Base-by-base conservation (phyloP, 2,888 invertebrate species). In the Eupithecia abbreviata region DNA sequence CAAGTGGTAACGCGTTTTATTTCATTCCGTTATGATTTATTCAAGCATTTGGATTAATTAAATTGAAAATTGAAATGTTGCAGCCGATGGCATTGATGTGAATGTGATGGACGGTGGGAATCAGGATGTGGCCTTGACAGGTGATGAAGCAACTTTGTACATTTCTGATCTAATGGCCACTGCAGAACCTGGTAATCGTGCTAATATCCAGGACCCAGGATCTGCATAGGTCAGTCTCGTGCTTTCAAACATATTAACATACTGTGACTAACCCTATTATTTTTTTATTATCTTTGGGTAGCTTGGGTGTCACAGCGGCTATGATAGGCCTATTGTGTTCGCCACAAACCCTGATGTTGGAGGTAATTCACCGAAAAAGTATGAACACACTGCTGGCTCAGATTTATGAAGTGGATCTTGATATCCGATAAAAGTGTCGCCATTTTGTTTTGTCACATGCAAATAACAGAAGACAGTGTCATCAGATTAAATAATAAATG, bases 1-100 rank as follows among this genome's bases (percentile, higher is more conserved):
- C 78, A 81, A 79, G 65, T 71, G 69, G 72, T 79, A 70, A 77
- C 74, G 77, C 77, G 75, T 74, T 80, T 78, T 77, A 77, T 79
- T 76, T 78, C 72, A 76, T 79, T 77, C 73, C 41, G 42, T 74
- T 77, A 68, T 82, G 81, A 81, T 81, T 82, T 79, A 82, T 79
- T 30, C 47, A 51, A 49, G 18, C 58, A 67, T 65, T 74, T 49
- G 71, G 77, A 77, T 78, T 82, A 80, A 79, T 80, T 79, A 80
- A 77, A 80, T 77, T 75, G 78, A 71, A 77, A 74, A 72, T 72
- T 80, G 77, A 76, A 79, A 75, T 74, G 30, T 30, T 71, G 78
- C 73, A 78, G 51, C 68, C 42, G 18, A 13, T 77, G 65, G 68
- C 51, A 65, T 73, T 49, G 58, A 68, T 43, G 67, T 62, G 10